phyloP scores from a whole-genome alignment of 2,888 invertebrate species.

The Andricus quercusramuli region DNA sequence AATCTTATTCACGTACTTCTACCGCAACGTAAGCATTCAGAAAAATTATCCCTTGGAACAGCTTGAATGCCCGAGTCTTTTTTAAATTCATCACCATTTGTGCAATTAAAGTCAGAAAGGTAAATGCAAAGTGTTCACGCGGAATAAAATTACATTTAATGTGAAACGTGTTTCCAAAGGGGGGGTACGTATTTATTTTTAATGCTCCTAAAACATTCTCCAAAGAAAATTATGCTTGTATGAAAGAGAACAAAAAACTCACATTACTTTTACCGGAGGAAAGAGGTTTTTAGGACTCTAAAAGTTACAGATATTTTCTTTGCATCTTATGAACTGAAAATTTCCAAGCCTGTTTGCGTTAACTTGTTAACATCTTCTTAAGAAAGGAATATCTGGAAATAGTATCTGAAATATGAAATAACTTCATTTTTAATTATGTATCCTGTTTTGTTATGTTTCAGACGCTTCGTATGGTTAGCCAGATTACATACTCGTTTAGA shows the following conservation, averaged over 20 bases:
- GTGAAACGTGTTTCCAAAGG: neutral
- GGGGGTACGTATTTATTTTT: neutral
- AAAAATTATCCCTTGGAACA: slow-evolving; percentile 40
- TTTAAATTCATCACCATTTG: slow-evolving; percentile 40
- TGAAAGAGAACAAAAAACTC: neutral
- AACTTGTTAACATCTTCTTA: too few species aligned
- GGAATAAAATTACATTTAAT: slow-evolving; percentile 32
- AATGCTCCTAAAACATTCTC: slow-evolving; percentile 9
- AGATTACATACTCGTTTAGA: too few species aligned
- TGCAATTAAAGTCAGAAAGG: slow-evolving; percentile 29
- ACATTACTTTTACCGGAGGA: too few species aligned
- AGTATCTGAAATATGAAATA: too few species aligned
- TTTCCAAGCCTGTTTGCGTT: too few species aligned
- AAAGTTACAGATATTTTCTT: too few species aligned
- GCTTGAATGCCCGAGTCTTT: slow-evolving; percentile 14
- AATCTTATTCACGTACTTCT: slow-evolving; percentile 49
- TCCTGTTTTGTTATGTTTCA: too few species aligned
- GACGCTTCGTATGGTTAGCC: too few species aligned
- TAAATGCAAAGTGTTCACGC: slow-evolving; percentile 34
- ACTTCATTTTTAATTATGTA: too few species aligned
- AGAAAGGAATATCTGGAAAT: too few species aligned
- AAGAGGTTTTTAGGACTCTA: too few species aligned
- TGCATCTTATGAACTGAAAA: too few species aligned
- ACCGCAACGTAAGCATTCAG: slow-evolving; percentile 46
- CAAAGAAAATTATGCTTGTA: neutral